phyloP scores from a whole-genome alignment of 2,113 vertebrate species.

The Cichladusa arquata region DNA sequence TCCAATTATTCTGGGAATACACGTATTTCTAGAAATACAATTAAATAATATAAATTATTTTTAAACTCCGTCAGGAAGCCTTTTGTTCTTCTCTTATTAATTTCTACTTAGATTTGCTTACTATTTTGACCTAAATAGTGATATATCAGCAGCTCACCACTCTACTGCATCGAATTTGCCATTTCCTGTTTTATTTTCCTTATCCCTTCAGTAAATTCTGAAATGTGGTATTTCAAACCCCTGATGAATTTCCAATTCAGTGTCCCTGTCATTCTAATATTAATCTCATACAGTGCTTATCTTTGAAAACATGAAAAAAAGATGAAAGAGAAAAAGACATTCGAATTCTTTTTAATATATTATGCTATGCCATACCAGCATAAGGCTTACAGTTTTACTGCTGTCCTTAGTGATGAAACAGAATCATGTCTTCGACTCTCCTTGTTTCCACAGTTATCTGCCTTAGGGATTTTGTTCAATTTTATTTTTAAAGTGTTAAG shows the following conservation, averaged over 20 bases:
- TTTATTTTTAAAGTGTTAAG: slow-evolving; percentile 19
- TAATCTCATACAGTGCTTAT: slow-evolving; percentile 29
- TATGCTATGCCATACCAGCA: slow-evolving; percentile 12
- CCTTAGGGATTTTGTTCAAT: slow-evolving; percentile 43
- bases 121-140: background rate
- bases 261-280: slow-evolving; percentile 39
- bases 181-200: slow-evolving; percentile 13
- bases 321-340: slow-evolving; percentile 49
- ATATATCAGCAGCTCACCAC: background rate
- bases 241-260: background rate
- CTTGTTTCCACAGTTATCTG: slow-evolving; percentile 19
- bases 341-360: slow-evolving; percentile 50
- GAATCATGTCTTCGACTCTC: background rate
- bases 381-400: slow-evolving; percentile 12
- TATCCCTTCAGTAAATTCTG: background rate
- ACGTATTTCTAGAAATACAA: background rate
- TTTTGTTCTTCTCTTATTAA: background rate
- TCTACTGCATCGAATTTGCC: background rate
- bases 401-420: slow-evolving; percentile 33
- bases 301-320: slow-evolving; percentile 47
- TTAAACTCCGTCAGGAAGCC: background rate
- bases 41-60: background rate
- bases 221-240: background rate
- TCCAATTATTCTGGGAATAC: background rate
- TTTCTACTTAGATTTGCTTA: background rate